Percentiles rank a stretch among this genome's conserved stretches.
Evolutionary conservation across 2,888 invertebrate species (phyloP).

Genomic region (Deilephila porcellus): DNA sequence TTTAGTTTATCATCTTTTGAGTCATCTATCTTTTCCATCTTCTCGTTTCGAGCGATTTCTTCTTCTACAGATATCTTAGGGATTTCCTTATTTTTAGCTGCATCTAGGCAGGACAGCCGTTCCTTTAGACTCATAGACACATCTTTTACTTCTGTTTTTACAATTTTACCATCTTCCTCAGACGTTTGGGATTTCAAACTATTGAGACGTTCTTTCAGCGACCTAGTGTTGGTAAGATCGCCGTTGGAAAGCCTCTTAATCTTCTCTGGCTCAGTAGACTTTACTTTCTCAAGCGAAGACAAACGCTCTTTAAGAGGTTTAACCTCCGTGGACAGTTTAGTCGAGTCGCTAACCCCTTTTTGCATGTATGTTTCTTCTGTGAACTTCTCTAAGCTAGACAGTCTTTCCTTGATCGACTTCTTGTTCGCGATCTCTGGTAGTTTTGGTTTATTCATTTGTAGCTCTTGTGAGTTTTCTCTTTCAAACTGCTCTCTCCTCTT

Average conservation of each 20-base stretch:
- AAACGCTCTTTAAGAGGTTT: conserved; percentile 87
- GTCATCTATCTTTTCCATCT: conserved; percentile 58
- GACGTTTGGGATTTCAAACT: conserved; percentile 77
- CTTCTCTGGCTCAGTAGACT: conserved; percentile 77
- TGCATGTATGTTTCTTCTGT: conserved; percentile 82
- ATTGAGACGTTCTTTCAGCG: conserved; percentile 79
- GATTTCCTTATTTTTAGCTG: conserved; percentile 78
- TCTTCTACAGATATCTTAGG: conserved; percentile 76
- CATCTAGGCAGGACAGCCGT: conserved; percentile 80
- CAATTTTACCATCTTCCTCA: conserved; percentile 71
- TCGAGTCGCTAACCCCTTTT: conserved; percentile 77
- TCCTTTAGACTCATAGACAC: conserved; percentile 83
- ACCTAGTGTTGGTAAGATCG: conserved; percentile 71
- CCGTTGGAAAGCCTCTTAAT: conserved; percentile 75
- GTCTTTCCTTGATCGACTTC: conserved; percentile 89
- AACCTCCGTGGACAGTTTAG: conserved; percentile 84
- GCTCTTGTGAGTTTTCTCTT: conserved; percentile 85
- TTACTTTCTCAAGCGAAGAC: conserved; percentile 86
- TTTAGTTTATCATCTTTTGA: conserved; percentile 60
- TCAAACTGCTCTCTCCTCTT: conserved; percentile 94
- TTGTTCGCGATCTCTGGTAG: conserved; percentile 86
- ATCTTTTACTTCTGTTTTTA: conserved; percentile 76
- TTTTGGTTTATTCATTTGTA: conserved; percentile 80
- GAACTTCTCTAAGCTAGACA: conserved; percentile 88
- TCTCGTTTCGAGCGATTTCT: conserved; percentile 59